phyloP scores from a whole-genome alignment of 2,113 vertebrate genomes.

The Gadus chalcogrammus region DNA sequence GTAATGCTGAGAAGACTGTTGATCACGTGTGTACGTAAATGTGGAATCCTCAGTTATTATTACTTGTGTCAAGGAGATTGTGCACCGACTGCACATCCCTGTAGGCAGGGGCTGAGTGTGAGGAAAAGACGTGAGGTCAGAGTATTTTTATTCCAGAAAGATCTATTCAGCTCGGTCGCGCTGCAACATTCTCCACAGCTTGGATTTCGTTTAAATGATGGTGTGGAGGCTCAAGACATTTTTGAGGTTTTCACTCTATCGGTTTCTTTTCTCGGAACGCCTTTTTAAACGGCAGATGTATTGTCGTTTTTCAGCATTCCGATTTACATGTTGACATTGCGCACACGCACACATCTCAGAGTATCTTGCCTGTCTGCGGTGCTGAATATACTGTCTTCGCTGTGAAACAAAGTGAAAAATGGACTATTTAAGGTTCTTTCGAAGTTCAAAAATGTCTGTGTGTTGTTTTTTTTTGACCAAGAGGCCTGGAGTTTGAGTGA shows the following conservation, averaged over 20 bases:
- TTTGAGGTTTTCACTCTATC: constrained; percentile 66
- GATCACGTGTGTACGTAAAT: too few relatives aligned
- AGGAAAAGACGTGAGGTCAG: constrained; percentile 30
- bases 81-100: constrained; percentile 6
- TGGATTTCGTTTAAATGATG: constrained; percentile 60
- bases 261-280: constrained; percentile 53
- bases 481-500: constrained; percentile 51
- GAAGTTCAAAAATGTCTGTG: constrained; percentile 48
- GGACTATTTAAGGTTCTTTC: constrained; percentile 44
- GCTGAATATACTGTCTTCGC: neutral
- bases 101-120: constrained; percentile 43
- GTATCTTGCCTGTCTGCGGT: constrained; percentile 16
- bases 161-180: constrained; percentile 57
- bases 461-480: constrained; percentile 38
- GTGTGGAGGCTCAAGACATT: constrained; percentile 56
- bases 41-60: too few relatives aligned
- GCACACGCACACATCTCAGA: constrained; percentile 22
- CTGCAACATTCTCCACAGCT: constrained; percentile 47
- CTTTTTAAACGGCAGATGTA: constrained; percentile 50
- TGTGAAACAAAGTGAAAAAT: constrained; percentile 13
- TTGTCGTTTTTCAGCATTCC: constrained; percentile 19
- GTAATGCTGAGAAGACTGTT: too few relatives aligned
- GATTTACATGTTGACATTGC: neutral
- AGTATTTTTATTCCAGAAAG: constrained; percentile 67
- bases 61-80: neutral